These are phyloP conservation scores for Eudiplozoon nipponicum DNA, from an alignment of 2,888 invertebrate species.

Conservation along the genomic window DNA sequence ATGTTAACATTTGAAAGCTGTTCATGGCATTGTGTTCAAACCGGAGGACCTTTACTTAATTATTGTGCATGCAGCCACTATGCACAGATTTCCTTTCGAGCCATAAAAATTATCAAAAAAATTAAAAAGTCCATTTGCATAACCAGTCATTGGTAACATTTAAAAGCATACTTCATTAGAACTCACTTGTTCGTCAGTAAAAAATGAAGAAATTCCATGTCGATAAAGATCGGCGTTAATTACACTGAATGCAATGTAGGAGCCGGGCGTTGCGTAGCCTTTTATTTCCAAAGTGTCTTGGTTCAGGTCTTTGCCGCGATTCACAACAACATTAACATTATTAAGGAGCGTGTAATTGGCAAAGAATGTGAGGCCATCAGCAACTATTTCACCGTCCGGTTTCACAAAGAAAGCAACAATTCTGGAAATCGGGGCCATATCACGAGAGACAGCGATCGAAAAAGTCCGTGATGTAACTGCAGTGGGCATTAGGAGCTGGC, in stretches of 20 bases:
- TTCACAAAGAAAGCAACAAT: constrained; percentile 50
- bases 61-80: no score
- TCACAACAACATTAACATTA: constrained; percentile 39
- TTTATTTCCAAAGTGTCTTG: constrained; percentile 69
- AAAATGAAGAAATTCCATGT: constrained; percentile 19
- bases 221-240: constrained; percentile 30
- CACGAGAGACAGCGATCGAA: constrained; percentile 30
- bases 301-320: constrained; percentile 64
- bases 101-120: no score
- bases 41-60: no score
- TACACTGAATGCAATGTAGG: constrained; percentile 61
- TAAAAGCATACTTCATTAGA: neutral
- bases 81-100: no score
- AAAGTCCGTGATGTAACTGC: constrained; percentile 26
- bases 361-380: constrained; percentile 71
- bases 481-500: constrained; percentile 43
- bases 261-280: constrained; percentile 63
- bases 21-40: no score
- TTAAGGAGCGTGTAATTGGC: constrained; percentile 72
- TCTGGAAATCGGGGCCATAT: constrained; percentile 53
- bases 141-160: no score
- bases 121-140: no score
- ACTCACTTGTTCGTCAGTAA: constrained; percentile 12
- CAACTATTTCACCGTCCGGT: constrained; percentile 46
- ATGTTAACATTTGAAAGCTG: no score